Conservation (phyloP, 2,888 invertebrate species). For the Melipona beecheii region DNA sequence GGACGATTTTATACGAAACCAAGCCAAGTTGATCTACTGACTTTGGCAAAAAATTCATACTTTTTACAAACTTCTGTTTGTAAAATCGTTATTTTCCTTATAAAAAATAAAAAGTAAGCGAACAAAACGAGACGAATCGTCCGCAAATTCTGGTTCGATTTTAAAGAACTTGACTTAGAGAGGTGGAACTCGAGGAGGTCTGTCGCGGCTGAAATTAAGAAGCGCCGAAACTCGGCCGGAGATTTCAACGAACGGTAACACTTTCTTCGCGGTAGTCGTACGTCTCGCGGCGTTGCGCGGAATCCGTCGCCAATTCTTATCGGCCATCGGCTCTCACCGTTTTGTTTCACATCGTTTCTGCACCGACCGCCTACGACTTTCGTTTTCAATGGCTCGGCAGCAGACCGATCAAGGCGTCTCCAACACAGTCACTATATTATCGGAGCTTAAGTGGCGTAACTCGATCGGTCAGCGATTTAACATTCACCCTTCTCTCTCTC, state of each 20-base stretch:
- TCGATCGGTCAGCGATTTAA: conserved; percentile 79
- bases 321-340: conserved; percentile 14
- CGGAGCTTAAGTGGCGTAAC: conserved; percentile 79
- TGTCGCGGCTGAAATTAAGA: conserved; percentile 51
- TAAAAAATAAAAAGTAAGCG: too few relatives aligned
- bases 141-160: too few relatives aligned
- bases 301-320: conserved; percentile 24
- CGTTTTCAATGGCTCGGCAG: conserved; percentile 48
- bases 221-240: conserved; percentile 62
- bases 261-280: conserved; percentile 52
- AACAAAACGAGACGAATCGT: too few relatives aligned
- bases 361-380: conserved; percentile 33
- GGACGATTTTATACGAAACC: too few relatives aligned
- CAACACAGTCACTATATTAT: conserved; percentile 77
- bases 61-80: too few relatives aligned
- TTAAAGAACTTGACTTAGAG: too few relatives aligned
- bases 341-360: conserved; percentile 9
- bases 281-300: conserved; percentile 30
- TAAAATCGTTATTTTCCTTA: too few relatives aligned
- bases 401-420: conserved; percentile 49
- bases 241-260: conserved; percentile 69
- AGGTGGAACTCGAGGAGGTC: background rate
- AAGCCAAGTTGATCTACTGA: too few relatives aligned
- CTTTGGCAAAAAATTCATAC: too few relatives aligned
- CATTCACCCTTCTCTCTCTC: conserved; percentile 66